These are phyloP conservation scores for Eclectus roratus DNA, from an alignment of 2,113 vertebrate species.

Conservation along the genomic window DNA sequence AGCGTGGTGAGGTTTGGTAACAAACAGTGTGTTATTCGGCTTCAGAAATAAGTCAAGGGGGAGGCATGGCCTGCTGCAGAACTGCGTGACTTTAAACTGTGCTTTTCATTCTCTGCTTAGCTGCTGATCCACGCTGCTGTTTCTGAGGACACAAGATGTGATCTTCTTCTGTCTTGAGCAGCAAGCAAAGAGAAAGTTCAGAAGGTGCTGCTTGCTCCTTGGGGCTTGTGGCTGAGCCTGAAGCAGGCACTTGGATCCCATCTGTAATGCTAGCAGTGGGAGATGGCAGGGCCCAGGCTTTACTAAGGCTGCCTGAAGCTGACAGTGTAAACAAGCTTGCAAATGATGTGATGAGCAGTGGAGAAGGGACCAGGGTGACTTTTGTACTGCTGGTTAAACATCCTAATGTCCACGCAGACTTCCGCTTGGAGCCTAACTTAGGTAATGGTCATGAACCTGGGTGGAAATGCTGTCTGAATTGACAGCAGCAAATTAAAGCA, in stretches of 20 bases:
- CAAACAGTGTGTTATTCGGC: neutral
- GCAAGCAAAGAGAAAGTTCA: neutral
- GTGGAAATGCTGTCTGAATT: neutral
- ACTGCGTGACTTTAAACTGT: neutral
- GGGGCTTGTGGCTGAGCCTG: neutral
- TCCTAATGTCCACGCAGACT: neutral
- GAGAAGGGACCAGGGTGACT: neutral
- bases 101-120: neutral
- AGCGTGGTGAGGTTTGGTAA: neutral
- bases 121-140: neutral
- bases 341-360: neutral
- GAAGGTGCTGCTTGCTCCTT: neutral
- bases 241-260: accelerated
- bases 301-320: neutral
- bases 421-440: neutral
- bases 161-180: neutral
- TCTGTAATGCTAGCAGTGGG: neutral
- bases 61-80: neutral
- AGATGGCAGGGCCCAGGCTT: neutral
- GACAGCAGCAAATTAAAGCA: neutral
- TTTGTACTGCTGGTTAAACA: neutral
- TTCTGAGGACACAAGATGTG: neutral
- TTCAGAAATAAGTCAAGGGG: neutral
- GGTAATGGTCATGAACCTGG: neutral
- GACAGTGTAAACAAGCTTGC: neutral